These are phyloP conservation scores for Anarsia innoxiella DNA, from an alignment of 2,888 invertebrate species.

Conservation along the genomic window DNA sequence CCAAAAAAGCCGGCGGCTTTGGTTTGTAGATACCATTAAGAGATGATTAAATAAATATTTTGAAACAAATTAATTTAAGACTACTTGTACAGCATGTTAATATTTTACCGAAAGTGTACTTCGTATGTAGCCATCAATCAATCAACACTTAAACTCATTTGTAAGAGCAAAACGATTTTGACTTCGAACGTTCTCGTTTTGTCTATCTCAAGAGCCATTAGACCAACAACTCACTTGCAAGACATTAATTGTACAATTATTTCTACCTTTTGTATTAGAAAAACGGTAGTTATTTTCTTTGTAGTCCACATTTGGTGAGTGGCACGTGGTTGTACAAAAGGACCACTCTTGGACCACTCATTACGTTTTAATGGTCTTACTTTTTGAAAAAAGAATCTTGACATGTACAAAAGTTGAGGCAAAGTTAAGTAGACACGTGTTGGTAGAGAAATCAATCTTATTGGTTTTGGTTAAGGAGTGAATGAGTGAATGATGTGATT, in stretches of 20 bases:
- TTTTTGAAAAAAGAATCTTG: constrained; percentile 51
- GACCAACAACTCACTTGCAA: constrained; percentile 30
- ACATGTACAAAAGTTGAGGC: constrained; percentile 45
- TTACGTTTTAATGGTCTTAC: constrained; percentile 70
- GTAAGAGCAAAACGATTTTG: constrained; percentile 35
- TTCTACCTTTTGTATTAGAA: constrained; percentile 59
- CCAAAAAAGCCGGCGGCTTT: too few species aligned
- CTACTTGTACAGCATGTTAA: too few species aligned
- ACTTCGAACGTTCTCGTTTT: constrained; percentile 45
- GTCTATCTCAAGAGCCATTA: constrained; percentile 61
- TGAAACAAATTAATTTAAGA: too few species aligned
- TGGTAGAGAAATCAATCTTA: constrained; percentile 6
- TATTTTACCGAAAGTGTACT: too few species aligned
- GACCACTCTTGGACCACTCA: constrained; percentile 67
- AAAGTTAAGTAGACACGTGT: not conserved
- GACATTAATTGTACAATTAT: constrained; percentile 72
- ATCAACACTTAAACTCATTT: constrained; percentile 5
- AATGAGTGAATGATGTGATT: not conserved
- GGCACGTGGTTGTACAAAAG: constrained; percentile 68
- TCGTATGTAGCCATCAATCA: constrained; percentile 5
- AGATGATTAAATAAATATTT: too few species aligned
- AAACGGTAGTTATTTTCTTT: constrained; percentile 69
- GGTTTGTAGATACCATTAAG: too few species aligned
- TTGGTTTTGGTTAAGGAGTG: not conserved
- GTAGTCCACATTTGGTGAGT: constrained; percentile 43